Percentiles rank a stretch among this genome's conserved stretches.
phyloP scores from a whole-genome alignment of 2,797 vertebrate genomes.

The Scomberomorus guttatus region DNA sequence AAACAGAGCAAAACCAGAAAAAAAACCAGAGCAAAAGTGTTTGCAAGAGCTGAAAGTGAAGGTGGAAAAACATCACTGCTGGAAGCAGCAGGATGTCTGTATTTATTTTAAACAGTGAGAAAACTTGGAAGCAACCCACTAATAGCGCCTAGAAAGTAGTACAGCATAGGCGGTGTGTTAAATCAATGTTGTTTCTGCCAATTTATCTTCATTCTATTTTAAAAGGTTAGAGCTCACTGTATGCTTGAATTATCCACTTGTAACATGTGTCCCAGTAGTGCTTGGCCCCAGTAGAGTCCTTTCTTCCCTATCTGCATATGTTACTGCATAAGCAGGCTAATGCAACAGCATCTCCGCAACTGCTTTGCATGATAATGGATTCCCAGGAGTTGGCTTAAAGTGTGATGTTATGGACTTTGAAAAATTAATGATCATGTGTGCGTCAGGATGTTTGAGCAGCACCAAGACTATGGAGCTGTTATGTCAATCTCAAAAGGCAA shows the following conservation, averaged over 20 bases:
- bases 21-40: background rate
- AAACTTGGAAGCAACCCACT: background rate
- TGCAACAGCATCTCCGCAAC: background rate
- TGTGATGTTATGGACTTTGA: background rate
- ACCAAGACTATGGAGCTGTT: background rate
- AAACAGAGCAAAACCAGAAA: background rate
- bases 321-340: background rate
- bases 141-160: background rate
- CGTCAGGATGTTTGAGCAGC: background rate
- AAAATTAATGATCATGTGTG: background rate
- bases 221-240: background rate
- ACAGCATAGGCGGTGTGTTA: background rate
- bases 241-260: background rate
- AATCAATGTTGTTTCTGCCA: background rate
- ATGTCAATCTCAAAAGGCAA: background rate
- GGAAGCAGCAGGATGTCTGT: background rate
- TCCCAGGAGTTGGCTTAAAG: slow-evolving; percentile 5
- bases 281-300: background rate
- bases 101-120: background rate
- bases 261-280: background rate
- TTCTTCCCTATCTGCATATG: background rate
- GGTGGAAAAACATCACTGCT: background rate
- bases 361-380: background rate
- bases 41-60: background rate
- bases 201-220: background rate